These are phyloP conservation scores for Sitta carolinensis DNA, from an alignment of 2,797 vertebrate species.

Conservation along the genomic window DNA sequence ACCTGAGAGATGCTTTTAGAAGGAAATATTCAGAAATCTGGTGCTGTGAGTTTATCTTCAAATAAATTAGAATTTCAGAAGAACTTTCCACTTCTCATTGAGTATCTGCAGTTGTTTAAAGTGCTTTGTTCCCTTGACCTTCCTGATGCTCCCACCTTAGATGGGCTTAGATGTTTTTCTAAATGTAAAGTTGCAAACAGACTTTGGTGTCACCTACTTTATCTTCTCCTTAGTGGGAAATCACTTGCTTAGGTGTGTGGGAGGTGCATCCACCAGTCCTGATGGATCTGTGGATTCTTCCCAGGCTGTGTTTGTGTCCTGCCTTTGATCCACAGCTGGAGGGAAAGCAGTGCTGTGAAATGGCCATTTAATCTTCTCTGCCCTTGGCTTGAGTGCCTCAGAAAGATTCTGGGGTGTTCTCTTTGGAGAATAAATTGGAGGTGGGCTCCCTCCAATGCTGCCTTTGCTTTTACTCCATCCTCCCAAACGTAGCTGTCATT, in stretches of 20 bases:
- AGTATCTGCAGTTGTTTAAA: neutral
- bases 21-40: neutral
- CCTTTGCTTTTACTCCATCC: neutral
- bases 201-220: neutral
- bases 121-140: neutral
- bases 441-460: neutral
- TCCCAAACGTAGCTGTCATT: neutral
- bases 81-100: neutral
- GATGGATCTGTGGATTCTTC: rapidly evolving
- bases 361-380: neutral
- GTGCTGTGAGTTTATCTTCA: neutral
- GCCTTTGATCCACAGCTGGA: neutral
- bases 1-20: neutral
- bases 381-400: rapidly evolving
- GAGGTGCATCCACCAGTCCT: neutral
- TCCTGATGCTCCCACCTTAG: neutral
- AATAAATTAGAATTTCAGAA: neutral
- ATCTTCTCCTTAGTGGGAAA: neutral
- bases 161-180: neutral
- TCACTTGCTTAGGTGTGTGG: neutral
- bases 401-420: neutral
- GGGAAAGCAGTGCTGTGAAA: neutral
- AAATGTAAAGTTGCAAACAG: neutral
- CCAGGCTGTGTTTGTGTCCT: neutral
- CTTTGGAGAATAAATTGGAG: neutral